Percentiles rank a stretch among this genome's conserved stretches.
Conservation (phyloP, 2,888 invertebrate species). For the Metellina segmentata region DNA sequence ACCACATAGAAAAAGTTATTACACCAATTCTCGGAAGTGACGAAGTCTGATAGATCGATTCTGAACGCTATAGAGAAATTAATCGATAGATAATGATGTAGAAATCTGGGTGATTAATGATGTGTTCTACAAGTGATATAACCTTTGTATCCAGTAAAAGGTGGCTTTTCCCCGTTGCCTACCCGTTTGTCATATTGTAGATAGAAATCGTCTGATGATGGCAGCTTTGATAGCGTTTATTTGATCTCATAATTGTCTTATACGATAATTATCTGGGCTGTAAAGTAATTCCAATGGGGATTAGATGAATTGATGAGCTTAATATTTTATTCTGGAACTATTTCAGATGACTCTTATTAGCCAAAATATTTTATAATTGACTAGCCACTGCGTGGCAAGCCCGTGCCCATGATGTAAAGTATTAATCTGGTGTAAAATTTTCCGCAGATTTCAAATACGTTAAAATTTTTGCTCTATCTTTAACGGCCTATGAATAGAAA, state of each 20-base stretch:
- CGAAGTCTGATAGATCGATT: conserved; percentile 65
- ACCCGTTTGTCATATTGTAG: background rate
- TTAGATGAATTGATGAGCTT: too few relatives aligned
- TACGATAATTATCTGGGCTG: background rate
- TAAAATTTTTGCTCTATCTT: too few relatives aligned
- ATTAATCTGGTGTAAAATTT: too few relatives aligned
- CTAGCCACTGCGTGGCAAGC: too few relatives aligned
- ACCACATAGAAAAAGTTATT: background rate
- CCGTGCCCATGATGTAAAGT: too few relatives aligned
- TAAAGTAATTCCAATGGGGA: background rate
- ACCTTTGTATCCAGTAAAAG: background rate
- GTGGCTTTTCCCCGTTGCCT: background rate
- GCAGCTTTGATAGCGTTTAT: background rate
- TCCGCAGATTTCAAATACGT: too few relatives aligned
- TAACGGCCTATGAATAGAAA: too few relatives aligned
- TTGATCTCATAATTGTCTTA: background rate
- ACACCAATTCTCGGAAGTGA: background rate
- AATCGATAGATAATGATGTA: conserved; percentile 65
- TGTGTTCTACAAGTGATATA: conserved; percentile 27
- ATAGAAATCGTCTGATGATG: background rate
- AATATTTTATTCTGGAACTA: too few relatives aligned
- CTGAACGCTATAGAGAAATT: conserved; percentile 43
- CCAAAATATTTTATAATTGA: too few relatives aligned
- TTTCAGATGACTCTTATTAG: too few relatives aligned
- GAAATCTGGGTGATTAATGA: conserved; percentile 56